Evolutionary conservation across 2,113 vertebrate species (phyloP).

Genomic region (Thalassarche chlororhynchos): DNA sequence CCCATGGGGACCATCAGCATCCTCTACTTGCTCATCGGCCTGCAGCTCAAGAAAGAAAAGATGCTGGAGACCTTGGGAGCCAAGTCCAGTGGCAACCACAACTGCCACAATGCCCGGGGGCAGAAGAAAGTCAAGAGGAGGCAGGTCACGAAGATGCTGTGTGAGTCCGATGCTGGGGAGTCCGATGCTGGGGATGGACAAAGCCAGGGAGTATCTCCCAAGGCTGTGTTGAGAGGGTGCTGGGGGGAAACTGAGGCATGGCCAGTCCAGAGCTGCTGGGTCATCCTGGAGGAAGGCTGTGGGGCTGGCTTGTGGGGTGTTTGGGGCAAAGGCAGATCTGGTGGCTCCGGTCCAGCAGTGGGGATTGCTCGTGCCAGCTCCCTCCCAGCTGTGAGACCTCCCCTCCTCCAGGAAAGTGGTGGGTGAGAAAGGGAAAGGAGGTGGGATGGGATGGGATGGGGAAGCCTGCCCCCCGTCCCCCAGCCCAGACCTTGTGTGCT

Average conservation of each 20-base stretch:
- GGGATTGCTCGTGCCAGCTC: neutral
- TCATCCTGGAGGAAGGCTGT: neutral
- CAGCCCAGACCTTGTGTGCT: neutral
- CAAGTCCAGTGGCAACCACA: neutral
- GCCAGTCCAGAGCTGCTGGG: neutral
- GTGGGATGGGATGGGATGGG: neutral
- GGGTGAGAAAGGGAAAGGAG: neutral
- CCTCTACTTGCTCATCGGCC: conserved; percentile 89
- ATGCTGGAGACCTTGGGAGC: conserved; percentile 74
- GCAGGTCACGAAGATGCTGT: conserved; percentile 96
- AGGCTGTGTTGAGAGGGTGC: neutral
- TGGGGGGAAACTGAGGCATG: neutral
- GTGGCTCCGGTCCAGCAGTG: neutral
- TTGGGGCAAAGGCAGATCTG: neutral
- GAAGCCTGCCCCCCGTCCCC: rapidly evolving
- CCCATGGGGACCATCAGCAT: conserved; percentile 90
- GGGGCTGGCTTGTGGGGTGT: neutral
- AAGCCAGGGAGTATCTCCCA: neutral
- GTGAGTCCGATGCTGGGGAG: conserved; percentile 80
- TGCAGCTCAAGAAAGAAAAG: conserved; percentile 85
- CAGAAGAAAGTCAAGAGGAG: conserved; percentile 79
- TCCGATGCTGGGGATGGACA: neutral
- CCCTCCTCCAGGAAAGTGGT: neutral
- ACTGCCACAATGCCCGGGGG: conserved; percentile 50
- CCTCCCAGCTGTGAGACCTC: rapidly evolving